Evolutionary conservation across 2,888 invertebrate species (phyloP).

Genomic region (Galerucella pusilla): DNA sequence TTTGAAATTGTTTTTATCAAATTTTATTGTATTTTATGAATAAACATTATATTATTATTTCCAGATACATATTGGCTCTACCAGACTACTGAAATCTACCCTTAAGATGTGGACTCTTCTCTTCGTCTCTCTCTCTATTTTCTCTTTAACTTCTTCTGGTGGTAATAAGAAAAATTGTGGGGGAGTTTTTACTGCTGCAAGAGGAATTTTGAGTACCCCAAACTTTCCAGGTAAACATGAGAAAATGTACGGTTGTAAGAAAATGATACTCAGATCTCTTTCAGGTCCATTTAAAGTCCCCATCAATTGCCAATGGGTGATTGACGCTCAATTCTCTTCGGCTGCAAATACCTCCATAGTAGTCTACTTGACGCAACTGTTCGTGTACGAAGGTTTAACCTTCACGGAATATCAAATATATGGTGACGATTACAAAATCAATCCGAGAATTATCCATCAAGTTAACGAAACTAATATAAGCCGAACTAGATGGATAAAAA

Average conservation of each 20-base stretch:
- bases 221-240: conserved; percentile 74
- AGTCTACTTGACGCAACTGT: conserved; percentile 89
- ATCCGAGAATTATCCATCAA: conserved; percentile 73
- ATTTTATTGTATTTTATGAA: too few relatives aligned
- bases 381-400: conserved; percentile 74
- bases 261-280: conserved; percentile 65
- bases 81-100: too few relatives aligned
- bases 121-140: background rate
- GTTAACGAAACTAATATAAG: conserved; percentile 79
- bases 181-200: conserved; percentile 72
- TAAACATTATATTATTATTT: background rate
- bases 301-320: conserved; percentile 85
- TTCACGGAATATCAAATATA: conserved; percentile 58
- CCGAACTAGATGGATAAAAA: conserved; percentile 72
- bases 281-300: conserved; percentile 88
- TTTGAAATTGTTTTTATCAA: too few relatives aligned
- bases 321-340: conserved; percentile 75
- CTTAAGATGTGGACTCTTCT: background rate
- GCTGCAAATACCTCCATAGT: conserved; percentile 76
- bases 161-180: conserved; percentile 68
- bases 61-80: background rate
- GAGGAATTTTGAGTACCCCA: conserved; percentile 83
- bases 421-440: conserved; percentile 55
- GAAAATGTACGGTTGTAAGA: background rate
- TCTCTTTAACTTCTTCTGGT: conserved; percentile 5